Evolutionary conservation across 2,888 invertebrate species (phyloP), one percentile per base, ranked within the genome.

Genomic region (Melitaea athalia): DNA sequence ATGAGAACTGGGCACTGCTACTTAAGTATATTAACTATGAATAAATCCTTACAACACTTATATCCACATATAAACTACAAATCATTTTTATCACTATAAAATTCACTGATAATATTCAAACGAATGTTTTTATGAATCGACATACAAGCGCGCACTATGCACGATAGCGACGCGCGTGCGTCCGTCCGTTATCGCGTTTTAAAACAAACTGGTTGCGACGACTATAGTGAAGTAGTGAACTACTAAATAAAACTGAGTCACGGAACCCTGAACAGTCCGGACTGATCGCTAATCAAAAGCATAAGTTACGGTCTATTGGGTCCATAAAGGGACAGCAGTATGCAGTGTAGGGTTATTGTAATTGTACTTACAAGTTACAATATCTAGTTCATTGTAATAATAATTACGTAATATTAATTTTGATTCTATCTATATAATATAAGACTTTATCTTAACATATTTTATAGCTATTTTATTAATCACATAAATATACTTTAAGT

Each of bases 201-300:
- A 78, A 82, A 81, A 81, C 84, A 84, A 81, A 90, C 91, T 91
- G 83, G 67, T 63, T 64, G 67, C 79, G 81, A 82, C 79, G 81
- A 77, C 80, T 77, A 72, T 73, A 74, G 71, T 66, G 78, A 84
- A 83, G 81, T 81, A n/a, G 71, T 66, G 78, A 84, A 83, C 81
- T 81, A 85, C 81, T 84, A 81, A 83, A 85, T 81, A 76, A 80
- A 85, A 87, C 84, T 83, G 84, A 89, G 84, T 87, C 89, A 89
- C 85, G 84, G 86, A 85, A 87, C 87, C 85, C 80, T 79, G 80
- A 81, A 78, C 79, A 86, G 86, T 87, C 86, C 87, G 87, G 84
- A 87, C 66, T 66, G 72, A 75, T 85, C 80, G 85, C 80, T 78
- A 82, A 84, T 85, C 84, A 82, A 86, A 85, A 85, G 79, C 79